Conservation (phyloP, 2,888 invertebrate species). For the Schizaphis graminum region DNA sequence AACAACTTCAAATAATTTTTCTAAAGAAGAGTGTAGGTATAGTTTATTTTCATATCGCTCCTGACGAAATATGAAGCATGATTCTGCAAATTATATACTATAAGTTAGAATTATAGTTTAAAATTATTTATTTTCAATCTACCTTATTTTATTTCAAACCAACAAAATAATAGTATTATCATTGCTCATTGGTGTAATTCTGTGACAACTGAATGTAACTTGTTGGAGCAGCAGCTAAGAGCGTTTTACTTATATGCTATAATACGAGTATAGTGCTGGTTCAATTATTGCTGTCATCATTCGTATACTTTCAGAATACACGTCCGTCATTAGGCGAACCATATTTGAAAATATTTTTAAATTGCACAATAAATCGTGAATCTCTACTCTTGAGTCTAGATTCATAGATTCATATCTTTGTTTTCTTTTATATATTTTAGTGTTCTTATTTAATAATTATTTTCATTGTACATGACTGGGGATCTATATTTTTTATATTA, state of each 20-base stretch:
- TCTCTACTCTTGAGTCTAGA: neutral
- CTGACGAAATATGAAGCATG: neutral
- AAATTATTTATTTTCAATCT: neutral
- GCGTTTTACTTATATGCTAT: neutral
- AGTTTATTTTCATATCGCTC: neutral
- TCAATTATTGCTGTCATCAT: slow-evolving; percentile 39
- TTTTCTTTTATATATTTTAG: neutral
- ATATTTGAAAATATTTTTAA: neutral
- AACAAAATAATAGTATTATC: slow-evolving; percentile 15
- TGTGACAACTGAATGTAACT: slow-evolving; percentile 43
- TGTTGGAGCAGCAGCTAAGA: neutral
- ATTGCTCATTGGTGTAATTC: neutral
- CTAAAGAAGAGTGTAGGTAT: neutral
- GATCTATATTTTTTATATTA: slow-evolving; percentile 6
- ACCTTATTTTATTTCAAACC: neutral
- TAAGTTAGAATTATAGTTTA: neutral
- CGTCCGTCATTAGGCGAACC: neutral
- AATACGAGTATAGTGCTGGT: neutral
- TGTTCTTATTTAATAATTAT: slow-evolving; percentile 18
- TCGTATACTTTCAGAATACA: slow-evolving; percentile 19
- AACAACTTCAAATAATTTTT: neutral
- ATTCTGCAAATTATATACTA: neutral
- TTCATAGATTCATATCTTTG: neutral
- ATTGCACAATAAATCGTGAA: slow-evolving; percentile 25
- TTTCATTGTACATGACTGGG: neutral